phyloP scores from a whole-genome alignment of 2,888 invertebrate species.

The Drosophila koepferae region DNA sequence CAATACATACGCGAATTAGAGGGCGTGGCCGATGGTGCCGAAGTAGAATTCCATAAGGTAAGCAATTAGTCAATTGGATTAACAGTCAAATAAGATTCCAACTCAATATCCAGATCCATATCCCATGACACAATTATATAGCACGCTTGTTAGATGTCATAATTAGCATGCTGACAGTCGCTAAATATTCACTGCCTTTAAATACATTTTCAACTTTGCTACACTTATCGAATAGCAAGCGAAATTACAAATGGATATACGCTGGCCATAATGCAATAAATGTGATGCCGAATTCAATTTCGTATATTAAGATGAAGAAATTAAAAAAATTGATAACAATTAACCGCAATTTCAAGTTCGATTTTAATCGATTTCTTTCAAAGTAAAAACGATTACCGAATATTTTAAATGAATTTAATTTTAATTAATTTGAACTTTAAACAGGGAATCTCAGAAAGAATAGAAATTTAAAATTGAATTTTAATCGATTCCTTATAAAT shows the following conservation, averaged over 20 bases:
- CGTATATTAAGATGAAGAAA: neutral
- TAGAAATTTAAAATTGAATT: neutral
- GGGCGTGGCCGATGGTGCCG: conserved; percentile 93
- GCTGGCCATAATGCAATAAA: neutral
- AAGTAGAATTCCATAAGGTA: conserved; percentile 93
- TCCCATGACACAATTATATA: neutral
- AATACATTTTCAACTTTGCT: conserved; percentile 45
- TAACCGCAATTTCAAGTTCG: neutral
- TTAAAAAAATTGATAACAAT: neutral
- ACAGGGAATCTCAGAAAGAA: neutral
- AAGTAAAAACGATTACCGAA: neutral
- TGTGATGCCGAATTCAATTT: neutral
- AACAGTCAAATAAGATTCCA: neutral
- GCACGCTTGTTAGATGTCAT: conserved; percentile 5
- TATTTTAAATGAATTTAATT: neutral
- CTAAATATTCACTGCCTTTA: conserved; percentile 50
- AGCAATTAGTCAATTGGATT: conserved; percentile 30
- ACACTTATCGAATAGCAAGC: neutral
- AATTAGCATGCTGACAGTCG: conserved; percentile 50
- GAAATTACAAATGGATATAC: neutral
- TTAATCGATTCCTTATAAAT: neutral
- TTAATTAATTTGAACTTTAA: neutral
- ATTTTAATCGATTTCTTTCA: neutral
- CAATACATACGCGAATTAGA: conserved; percentile 93
- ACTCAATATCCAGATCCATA: neutral